Percentiles rank a stretch among this genome's conserved stretches.
Evolutionary conservation across 2,888 invertebrate species (phyloP).

Genomic region (Lycaena phlaeas): DNA sequence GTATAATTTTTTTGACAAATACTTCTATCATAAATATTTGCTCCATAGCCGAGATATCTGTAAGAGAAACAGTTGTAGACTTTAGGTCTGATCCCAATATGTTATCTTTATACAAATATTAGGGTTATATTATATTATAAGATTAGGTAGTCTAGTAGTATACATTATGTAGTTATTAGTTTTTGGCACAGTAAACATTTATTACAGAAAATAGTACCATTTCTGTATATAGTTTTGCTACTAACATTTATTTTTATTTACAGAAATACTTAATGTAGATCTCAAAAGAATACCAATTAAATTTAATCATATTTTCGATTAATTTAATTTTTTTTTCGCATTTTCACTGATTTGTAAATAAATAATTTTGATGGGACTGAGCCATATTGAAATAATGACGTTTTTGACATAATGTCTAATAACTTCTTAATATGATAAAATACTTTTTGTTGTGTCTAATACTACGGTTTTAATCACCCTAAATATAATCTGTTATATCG

Average conservation of each 20-base stretch:
- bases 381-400: not conserved
- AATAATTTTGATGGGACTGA: not conserved
- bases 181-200: too few relatives aligned
- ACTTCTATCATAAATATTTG: conserved; percentile 67
- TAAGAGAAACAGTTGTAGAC: too few relatives aligned
- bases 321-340: not conserved
- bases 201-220: too few relatives aligned
- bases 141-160: too few relatives aligned
- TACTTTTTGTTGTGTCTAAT: too few relatives aligned
- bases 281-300: not conserved
- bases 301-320: not conserved
- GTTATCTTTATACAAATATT: too few relatives aligned
- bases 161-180: too few relatives aligned
- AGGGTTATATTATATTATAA: too few relatives aligned
- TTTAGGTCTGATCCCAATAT: too few relatives aligned
- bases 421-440: not conserved
- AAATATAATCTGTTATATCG: too few relatives aligned
- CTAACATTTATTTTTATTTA: conserved; percentile 1
- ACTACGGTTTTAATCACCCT: too few relatives aligned
- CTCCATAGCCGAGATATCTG: conserved; percentile 41
- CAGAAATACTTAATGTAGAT: not conserved
- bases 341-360: too few relatives aligned
- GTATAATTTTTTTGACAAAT: conserved; percentile 52
- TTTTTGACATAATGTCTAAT: not conserved
- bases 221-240: not conserved